Evolutionary conservation across 2,888 invertebrate species (phyloP), one percentile per base, ranked within the genome.

Genomic region (Brachyptera risi): DNA sequence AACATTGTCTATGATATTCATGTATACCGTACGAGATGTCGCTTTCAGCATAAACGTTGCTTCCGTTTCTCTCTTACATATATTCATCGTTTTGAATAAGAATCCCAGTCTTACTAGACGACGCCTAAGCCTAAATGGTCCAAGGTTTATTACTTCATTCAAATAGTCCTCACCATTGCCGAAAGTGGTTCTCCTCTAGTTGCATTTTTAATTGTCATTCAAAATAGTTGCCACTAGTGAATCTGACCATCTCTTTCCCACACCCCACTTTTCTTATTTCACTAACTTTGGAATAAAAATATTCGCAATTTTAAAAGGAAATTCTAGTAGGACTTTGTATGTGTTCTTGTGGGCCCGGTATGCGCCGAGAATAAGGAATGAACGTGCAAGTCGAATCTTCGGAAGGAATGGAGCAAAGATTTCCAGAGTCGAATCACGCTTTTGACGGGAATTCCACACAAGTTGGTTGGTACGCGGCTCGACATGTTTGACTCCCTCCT

Each of bases 271-370:
- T 40, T n/a, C 15, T 40, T 40, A 24, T 47, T 47, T 4, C n/a
- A 23, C 35, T 2, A 17, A 19, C 37, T 54, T 37, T 21, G 11
- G 37, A 37, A 37, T 54, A 21, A 35, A 54, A 54, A 35, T n/a
- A 23, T 54, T 54, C 35, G 35, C 54, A 54, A 37, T 54, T 54
- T 54, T 54, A 17, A 37, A 35, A 23, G 37, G 54, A 31, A 15
- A 35, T 54, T 54, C 54, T 37, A 37, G 21, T 17, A 37, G 54
- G 54, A 54, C 37, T 54, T 54, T 54, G 44, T 44, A 54, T 54
- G 54, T 54, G 54, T 54, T 54, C 54, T 54, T 54, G 17, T 31
- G 5, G 5, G 11, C 15, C 19, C 54, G 19, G 21, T 19, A 54
- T 54, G 54, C 54, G 54, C 17, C 9, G 9, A 17, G 54, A 54